Conservation (phyloP, 1,140 invertebrate species). For the Trichonephila clavipes region DNA sequence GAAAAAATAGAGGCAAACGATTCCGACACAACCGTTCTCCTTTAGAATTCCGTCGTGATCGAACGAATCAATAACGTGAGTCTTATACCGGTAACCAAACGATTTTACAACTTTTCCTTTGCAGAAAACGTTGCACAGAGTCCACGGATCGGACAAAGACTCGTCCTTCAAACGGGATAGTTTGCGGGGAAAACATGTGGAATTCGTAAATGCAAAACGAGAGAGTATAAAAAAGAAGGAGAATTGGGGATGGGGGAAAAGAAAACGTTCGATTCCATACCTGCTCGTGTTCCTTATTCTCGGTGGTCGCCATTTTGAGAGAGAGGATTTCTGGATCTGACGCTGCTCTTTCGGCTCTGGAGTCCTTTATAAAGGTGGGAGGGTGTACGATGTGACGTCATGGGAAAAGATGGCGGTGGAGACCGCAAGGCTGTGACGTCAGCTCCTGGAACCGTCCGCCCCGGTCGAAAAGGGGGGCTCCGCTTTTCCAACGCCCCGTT, state of each 20-base stretch:
- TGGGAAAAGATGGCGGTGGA: slow-evolving; percentile 58
- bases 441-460: slow-evolving; percentile 57
- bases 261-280: slow-evolving; percentile 7
- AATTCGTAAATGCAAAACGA: neutral
- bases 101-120: neutral
- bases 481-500: neutral
- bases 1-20: neutral
- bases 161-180: no score
- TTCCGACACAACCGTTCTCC: slow-evolving; percentile 1
- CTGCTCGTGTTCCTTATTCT: slow-evolving; percentile 55
- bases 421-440: slow-evolving; percentile 70
- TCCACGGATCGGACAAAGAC: no score
- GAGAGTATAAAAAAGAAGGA: neutral
- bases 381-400: slow-evolving; percentile 64
- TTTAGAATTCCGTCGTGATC: slow-evolving; percentile 22
- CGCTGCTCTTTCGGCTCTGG: slow-evolving; percentile 51
- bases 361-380: slow-evolving; percentile 66
- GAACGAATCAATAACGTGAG: slow-evolving; percentile 60
- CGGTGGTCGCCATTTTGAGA: slow-evolving; percentile 64
- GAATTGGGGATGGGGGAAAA: neutral
- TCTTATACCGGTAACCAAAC: slow-evolving; percentile 35
- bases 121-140: neutral
- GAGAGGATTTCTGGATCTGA: slow-evolving; percentile 53
- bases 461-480: neutral
- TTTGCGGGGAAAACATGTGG: no score